phyloP scores from a whole-genome alignment of 1,140 invertebrate species.

The Panagrolaimus sp. region DNA sequence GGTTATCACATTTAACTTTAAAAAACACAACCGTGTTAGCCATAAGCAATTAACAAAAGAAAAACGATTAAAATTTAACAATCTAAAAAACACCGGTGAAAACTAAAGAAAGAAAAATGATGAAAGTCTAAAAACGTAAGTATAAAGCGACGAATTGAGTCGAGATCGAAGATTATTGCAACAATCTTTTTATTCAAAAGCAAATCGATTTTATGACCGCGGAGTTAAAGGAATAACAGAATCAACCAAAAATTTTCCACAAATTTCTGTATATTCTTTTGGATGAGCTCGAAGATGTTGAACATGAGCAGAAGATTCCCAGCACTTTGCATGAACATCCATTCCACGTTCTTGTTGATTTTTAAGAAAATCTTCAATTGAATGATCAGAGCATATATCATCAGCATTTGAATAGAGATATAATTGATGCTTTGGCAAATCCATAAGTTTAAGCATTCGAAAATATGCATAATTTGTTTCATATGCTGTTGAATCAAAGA shows the following conservation, averaged over 20 bases:
- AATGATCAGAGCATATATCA: slow-evolving; percentile 64
- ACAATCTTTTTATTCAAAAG: no score
- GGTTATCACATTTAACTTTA: no score
- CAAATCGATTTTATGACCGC: not conserved
- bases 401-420: slow-evolving; percentile 73
- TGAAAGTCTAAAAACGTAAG: no score
- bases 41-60: no score
- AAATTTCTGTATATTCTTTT: slow-evolving; percentile 63
- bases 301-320: slow-evolving; percentile 64
- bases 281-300: slow-evolving; percentile 66
- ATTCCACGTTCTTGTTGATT: slow-evolving; percentile 39
- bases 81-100: no score
- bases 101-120: no score
- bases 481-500: slow-evolving; percentile 61
- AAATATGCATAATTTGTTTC: slow-evolving; percentile 50
- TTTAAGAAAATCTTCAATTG: slow-evolving; percentile 60
- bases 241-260: slow-evolving; percentile 18
- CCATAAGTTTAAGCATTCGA: slow-evolving; percentile 62
- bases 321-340: slow-evolving; percentile 15
- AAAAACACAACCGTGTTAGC: no score
- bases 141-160: no score
- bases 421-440: slow-evolving; percentile 67
- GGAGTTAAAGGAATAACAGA: not conserved
- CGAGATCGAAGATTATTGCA: no score
- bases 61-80: no score